Evolutionary conservation across 2,113 vertebrate species (phyloP).

Genomic region (Lonchura striata): DNA sequence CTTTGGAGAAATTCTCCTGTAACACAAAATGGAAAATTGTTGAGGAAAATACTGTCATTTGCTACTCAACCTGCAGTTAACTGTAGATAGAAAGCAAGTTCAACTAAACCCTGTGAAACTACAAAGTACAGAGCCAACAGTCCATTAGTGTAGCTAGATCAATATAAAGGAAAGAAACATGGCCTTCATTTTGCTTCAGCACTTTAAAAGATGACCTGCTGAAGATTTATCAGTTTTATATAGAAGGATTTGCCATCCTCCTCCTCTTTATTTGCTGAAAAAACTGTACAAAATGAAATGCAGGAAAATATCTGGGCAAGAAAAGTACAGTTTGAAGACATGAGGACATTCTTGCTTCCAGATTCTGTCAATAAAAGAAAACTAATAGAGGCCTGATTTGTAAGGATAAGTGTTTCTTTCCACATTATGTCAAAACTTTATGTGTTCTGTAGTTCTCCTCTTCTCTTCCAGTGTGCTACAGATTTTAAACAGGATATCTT

Average conservation of each 20-base stretch:
- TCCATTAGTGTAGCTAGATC: slow-evolving; percentile 43
- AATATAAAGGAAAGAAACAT: slow-evolving; percentile 50
- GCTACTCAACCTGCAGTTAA: neutral
- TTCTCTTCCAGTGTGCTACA: neutral
- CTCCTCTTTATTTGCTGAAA: neutral
- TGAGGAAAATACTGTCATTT: neutral
- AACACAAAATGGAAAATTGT: slow-evolving; percentile 1
- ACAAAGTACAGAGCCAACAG: neutral
- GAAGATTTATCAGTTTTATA: slow-evolving; percentile 54
- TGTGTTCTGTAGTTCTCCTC: neutral
- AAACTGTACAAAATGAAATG: neutral
- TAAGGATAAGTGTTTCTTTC: neutral
- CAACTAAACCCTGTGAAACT: slow-evolving; percentile 11
- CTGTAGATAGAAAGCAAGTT: neutral
- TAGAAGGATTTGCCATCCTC: neutral
- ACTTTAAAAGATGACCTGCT: slow-evolving; percentile 6
- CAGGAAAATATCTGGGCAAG: neutral
- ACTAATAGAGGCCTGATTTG: neutral
- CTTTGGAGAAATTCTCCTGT: neutral
- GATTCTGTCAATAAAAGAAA: neutral
- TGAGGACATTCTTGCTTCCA: neutral
- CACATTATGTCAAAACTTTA: neutral
- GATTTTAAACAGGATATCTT: neutral
- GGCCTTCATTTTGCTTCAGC: slow-evolving; percentile 26
- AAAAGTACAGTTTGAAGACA: neutral